Base-by-base conservation (phyloP, 30 jellyfish, hydroid and myxozoan genomes). In the Nemopilema nomurai region DNA sequence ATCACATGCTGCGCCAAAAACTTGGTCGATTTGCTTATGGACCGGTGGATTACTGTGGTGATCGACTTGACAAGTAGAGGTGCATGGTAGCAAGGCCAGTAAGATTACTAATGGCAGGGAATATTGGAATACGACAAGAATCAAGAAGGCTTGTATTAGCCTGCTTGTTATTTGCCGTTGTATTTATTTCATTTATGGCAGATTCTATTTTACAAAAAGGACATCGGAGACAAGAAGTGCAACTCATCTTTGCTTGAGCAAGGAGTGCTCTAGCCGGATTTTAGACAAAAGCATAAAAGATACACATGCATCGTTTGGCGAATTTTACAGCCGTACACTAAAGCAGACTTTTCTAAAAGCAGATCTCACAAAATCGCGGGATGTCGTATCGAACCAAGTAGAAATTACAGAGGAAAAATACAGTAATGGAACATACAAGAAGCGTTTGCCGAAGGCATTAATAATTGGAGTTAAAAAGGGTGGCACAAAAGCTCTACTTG, bases 401-500 rank as follows among this genome's bases (percentile, higher is more conserved):
- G 49, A 21, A 31, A 16, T 67, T 8, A 18, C 0, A 8, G 20
- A 1, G 18, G 1, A 19, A 64, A n/a, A n/a, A n/a, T n/a, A n/a
- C n/a, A 64, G 27, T 28, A 57, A 50, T 8, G 68, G 41, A 18
- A 33, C 67, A 1, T 81, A 52, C 27, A 63, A 51, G 71, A 78
- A 74, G 66, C 65, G 97, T 24, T 68, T 85, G 26, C 99, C 99
- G 13, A 67, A 83, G 6, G 97, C 89, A 8, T 75, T 95, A 25
- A 95, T 95, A 20, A 93, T 86, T 50, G 99, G 99, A 1, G 96
- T 87, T 49, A 95, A 95, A 79, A 95, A 95, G 67, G 87, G 97
- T 18, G 99, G 99, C 4, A 95, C 99, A 26, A 87, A 91, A 67
- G 97, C 99, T 9, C 84, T 95, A 28, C 89, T 90, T 0, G 82